A percentile compares a stretch with the other conserved stretches of the same genome.
Conservation (phyloP, 1,140 invertebrate genomes). For the Chlorops oryzae region DNA sequence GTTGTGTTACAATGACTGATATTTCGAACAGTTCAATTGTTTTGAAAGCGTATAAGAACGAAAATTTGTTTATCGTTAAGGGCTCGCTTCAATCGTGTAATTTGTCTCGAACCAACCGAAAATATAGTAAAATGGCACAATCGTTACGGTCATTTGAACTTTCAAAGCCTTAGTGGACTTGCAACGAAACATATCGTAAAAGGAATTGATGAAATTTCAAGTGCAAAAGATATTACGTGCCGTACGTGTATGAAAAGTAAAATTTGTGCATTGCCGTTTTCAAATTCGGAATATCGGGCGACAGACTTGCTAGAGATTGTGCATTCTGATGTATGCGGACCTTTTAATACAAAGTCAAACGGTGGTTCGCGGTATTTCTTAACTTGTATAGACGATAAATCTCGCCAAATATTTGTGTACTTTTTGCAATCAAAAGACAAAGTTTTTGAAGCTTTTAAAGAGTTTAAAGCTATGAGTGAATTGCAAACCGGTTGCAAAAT, state of each 20-base stretch:
- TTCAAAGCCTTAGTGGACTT: background rate
- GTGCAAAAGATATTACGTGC: background rate
- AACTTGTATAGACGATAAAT: conserved; percentile 49
- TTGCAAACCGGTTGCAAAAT: conserved; percentile 4
- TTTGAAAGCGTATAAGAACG: conserved; percentile 12
- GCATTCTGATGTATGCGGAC: conserved; percentile 46
- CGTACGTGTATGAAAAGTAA: conserved; percentile 3
- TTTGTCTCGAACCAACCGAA: too few relatives aligned
- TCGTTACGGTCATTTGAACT: background rate
- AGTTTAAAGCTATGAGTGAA: too few relatives aligned
- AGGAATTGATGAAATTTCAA: background rate
- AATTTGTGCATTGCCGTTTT: background rate
- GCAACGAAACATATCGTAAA: background rate
- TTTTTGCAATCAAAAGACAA: conserved; percentile 4
- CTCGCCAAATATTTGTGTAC: conserved; percentile 41
- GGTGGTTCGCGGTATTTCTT: conserved; percentile 13
- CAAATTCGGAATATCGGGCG: conserved; percentile 14
- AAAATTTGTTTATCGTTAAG: background rate
- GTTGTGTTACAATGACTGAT: too few relatives aligned
- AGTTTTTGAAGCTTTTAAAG: conserved; percentile 23
- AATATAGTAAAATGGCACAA: conserved; percentile 1
- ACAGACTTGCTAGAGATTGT: conserved; percentile 34
- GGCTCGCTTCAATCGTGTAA: too few relatives aligned
- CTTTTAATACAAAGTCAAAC: conserved; percentile 29
- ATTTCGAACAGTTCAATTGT: too few relatives aligned